Conservation (phyloP, 1,140 invertebrate genomes). For the Monochamus saltuarius region DNA sequence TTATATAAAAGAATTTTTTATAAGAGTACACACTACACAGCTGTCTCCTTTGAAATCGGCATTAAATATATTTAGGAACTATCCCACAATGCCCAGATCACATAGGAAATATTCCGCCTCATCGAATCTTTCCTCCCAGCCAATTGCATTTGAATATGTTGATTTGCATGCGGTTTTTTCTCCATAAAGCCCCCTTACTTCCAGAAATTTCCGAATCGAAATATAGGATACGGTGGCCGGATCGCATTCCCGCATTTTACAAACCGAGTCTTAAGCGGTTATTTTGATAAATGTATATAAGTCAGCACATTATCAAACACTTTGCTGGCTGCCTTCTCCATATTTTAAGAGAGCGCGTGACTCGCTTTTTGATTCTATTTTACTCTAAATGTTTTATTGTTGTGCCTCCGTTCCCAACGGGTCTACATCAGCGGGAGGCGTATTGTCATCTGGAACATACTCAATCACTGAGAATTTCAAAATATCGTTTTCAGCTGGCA, state of each 20-base stretch:
- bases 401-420: conserved; percentile 17
- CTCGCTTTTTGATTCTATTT: conserved; percentile 36
- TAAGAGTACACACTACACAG: no score
- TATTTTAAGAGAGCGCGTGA: conserved; percentile 35
- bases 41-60: no score
- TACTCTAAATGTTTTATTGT: conserved; percentile 34
- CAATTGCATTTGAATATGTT: conserved; percentile 26
- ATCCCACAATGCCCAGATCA: no score
- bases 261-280: conserved; percentile 10
- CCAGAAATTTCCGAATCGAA: conserved; percentile 22
- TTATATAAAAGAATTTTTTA: no score
- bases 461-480: no score
- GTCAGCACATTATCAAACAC: conserved; percentile 41
- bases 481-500: no score
- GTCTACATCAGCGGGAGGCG: no score
- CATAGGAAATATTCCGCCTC: conserved; percentile 20
- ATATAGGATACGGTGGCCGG: conserved; percentile 1
- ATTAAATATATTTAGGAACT: no score
- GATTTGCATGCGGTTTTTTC: conserved; percentile 26
- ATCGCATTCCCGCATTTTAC: neutral
- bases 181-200: conserved; percentile 9
- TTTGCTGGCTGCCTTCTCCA: conserved; percentile 28
- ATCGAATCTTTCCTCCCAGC: conserved; percentile 11
- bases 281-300: conserved; percentile 36
- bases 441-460: no score